Evolutionary conservation across 2,797 vertebrate genomes (phyloP), one percentile per base, ranked within the genome.

Genomic region (Masticophis lateralis): DNA sequence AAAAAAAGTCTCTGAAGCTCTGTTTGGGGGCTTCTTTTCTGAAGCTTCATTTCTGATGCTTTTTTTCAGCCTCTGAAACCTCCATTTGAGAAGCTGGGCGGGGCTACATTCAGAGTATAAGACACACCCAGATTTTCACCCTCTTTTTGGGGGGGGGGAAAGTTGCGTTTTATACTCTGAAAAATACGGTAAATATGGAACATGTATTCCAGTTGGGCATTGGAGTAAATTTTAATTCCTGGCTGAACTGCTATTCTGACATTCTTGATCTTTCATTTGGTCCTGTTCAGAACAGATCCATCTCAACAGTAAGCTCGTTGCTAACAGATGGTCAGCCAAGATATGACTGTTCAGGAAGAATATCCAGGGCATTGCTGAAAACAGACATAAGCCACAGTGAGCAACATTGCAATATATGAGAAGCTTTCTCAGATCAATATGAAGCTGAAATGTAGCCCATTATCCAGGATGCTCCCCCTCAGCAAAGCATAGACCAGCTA

Each of bases 401-500:
- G 32, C 5, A 53, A 53, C 61, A 56, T 12, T 89, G 66, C 56
- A 61, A 83, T 56, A 37, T 93, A 43, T 60, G 61, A 51, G 55
- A 69, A 91, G 47, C 57, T 79, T 91, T 89, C 32, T 63, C 90
- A 89, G 87, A 93, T 91, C 87, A 89, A 93, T 91, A 57, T 22
- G 16, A 57, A 86, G 51, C 28, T 86, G 51, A 93, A 90, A 57
- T 57, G 60, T 69, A 86, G 66, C 86, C 66, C 57, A 60, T 47
- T 91, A 88, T 88, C 63, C 60, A 43, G 7, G 43, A 83, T 47
- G 90, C 14, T 91, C 56, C 56, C 60, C 86, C 6, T 83, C 57
- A 86, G 90, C 66, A 89, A n/a, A 7, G 56, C 57, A 4, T 2
- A 89, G 57, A 91, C n/a, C 89, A 88, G 57, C 91, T 63, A 32